Evolutionary conservation across 2,888 invertebrate genomes (phyloP).

Genomic region (Stenodera caucasica): DNA sequence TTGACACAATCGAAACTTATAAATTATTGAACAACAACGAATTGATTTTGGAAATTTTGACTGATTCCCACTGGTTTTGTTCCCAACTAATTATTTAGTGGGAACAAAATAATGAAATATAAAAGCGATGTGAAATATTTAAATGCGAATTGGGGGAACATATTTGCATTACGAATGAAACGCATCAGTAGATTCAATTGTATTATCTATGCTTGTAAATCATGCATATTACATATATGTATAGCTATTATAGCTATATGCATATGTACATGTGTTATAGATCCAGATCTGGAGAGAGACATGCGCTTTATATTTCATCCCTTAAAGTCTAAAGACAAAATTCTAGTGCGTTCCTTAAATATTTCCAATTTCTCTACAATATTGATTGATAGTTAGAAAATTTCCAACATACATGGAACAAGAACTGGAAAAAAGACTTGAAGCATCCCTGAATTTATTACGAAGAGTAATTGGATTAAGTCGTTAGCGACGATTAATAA

Average conservation of each 20-base stretch:
- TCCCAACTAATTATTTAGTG: not conserved
- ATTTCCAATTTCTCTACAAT: too few species aligned
- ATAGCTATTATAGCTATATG: not conserved
- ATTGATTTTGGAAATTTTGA: not conserved
- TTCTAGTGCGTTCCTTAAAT: too few species aligned
- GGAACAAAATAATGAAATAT: not conserved
- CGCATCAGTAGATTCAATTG: conserved; percentile 40
- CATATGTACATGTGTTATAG: conserved; percentile 21
- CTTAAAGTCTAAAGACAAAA: not conserved
- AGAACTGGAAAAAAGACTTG: not conserved
- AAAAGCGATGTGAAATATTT: not conserved
- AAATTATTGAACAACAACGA: too few species aligned
- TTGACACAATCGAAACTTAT: not conserved
- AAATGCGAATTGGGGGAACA: conserved; percentile 25
- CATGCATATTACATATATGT: conserved; percentile 12
- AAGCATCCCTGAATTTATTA: conserved; percentile 1
- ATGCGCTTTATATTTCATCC: not conserved
- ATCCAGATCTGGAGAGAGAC: conserved; percentile 18
- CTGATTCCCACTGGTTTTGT: not conserved
- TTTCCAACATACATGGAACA: not conserved
- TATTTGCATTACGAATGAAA: conserved; percentile 40
- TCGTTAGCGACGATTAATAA: not conserved
- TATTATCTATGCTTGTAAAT: conserved; percentile 39
- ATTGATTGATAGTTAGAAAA: conserved; percentile 4
- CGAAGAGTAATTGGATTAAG: not conserved